Evolutionary conservation across 2,888 invertebrate species (phyloP).

Genomic region (Ametastegia equiseti): DNA sequence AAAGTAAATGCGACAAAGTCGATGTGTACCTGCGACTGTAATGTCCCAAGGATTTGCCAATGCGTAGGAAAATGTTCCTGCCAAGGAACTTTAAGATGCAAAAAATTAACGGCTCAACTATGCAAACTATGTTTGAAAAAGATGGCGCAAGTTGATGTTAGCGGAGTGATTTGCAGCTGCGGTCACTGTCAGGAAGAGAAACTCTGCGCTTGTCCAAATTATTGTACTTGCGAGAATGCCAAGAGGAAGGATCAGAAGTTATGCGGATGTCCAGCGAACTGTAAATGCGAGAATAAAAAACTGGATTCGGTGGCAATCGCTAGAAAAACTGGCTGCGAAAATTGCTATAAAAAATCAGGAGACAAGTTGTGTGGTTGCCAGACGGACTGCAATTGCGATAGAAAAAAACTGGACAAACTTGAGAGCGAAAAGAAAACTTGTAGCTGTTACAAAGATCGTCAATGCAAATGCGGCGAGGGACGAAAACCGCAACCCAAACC

Average conservation of each 20-base stretch:
- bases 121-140: constrained; percentile 38
- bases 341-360: constrained; percentile 22
- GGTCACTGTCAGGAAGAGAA: constrained; percentile 46
- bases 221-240: constrained; percentile 57
- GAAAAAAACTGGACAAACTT: not conserved
- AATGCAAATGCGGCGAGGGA: not conserved
- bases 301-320: constrained; percentile 48
- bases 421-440: constrained; percentile 15
- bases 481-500: constrained; percentile 43
- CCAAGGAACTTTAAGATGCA: not conserved
- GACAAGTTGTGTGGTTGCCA: constrained; percentile 55
- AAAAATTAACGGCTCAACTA: not conserved
- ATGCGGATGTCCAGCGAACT: constrained; percentile 54
- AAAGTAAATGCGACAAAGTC: constrained; percentile 68
- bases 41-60: not conserved
- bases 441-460: constrained; percentile 41
- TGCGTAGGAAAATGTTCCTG: constrained; percentile 40
- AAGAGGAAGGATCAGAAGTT: constrained; percentile 43
- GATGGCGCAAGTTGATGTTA: constrained; percentile 13
- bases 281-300: constrained; percentile 62
- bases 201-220: constrained; percentile 43
- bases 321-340: not conserved
- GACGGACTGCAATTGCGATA: constrained; percentile 48
- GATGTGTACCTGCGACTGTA: constrained; percentile 52
- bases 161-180: not conserved